phyloP scores from a whole-genome alignment of 1,140 invertebrate genomes.

The Brachionus manjavacas region DNA sequence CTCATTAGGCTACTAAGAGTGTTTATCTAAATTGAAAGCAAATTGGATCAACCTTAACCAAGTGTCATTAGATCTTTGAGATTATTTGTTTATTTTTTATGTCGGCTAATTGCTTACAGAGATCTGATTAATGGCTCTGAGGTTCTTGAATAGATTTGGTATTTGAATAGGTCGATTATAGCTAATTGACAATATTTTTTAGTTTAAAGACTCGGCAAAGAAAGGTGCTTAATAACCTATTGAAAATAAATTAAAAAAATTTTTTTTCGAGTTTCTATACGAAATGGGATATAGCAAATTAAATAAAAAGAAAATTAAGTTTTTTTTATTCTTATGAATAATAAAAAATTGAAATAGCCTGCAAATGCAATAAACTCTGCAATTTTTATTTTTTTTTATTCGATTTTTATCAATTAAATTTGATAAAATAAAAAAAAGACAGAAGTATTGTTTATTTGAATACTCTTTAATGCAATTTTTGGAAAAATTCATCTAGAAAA shows the following conservation, averaged over 20 bases:
- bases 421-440: too few relatives aligned
- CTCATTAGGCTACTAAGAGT: constrained; percentile 10
- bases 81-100: neutral
- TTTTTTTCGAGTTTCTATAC: neutral
- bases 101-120: neutral
- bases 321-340: neutral
- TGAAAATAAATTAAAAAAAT: neutral
- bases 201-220: neutral
- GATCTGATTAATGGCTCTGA: neutral
- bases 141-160: neutral
- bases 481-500: too few relatives aligned
- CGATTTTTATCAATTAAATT: too few relatives aligned
- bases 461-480: too few relatives aligned
- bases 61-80: neutral
- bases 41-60: neutral
- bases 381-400: too few relatives aligned
- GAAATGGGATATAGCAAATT: neutral
- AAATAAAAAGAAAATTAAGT: neutral
- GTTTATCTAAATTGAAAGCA: neutral
- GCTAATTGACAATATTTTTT: neutral
- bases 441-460: too few relatives aligned
- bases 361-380: too few relatives aligned
- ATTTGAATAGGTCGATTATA: neutral
- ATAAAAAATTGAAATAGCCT: neutral
- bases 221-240: neutral